Evolutionary conservation across 2,888 invertebrate species (phyloP), one percentile per base, ranked within the genome.

Genomic region (Cenopis cana): DNA sequence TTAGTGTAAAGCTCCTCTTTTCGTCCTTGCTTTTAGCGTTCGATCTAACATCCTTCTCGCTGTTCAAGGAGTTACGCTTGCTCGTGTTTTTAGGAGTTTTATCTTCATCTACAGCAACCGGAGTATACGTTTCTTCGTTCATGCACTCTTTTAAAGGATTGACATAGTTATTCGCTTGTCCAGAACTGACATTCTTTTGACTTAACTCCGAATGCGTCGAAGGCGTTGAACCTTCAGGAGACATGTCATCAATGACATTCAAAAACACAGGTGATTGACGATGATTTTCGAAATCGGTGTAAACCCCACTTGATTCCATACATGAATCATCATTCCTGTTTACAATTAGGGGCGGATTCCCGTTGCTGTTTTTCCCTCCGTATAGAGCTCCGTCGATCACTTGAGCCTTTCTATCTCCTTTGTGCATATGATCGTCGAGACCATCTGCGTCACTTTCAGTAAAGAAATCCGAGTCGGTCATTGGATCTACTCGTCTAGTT

Each of bases 381-480:
- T 98, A 98, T n/a, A 98, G 89, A 41, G 97, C 97, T 1, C 98
- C 98, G 85, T 98, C 98, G 74, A 98, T 98, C 5, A 98, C 97
- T 89, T 97, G 97, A 8, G 97, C 97, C 70, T 95, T 94, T 41
- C 97, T 93, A 81, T 97, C 97, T 17, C 96, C 95, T 72, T 96
- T 94, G 65, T 95, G 94, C 80, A 95, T 95, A 70, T 95, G 94
- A 72, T 96, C 96, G 78, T 97, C 96, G 85, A 97, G 96, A 64
- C 96, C 97, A 86, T 98, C 98, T 1, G 97, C 97, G 87, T 98
- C 98, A 81, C 97, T 97, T 90, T 98, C 97, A 8, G 97, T 97
- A 84, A 97, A 98, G 89, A 98, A 97, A 88, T 98, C 98, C 0
- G 97, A 98, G 89, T 98, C 98, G 0, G 98, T 98, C 97, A 97